These are phyloP conservation scores for Leptopilina syphax DNA, from an alignment of 2,888 invertebrate species.

Conservation along the genomic window DNA sequence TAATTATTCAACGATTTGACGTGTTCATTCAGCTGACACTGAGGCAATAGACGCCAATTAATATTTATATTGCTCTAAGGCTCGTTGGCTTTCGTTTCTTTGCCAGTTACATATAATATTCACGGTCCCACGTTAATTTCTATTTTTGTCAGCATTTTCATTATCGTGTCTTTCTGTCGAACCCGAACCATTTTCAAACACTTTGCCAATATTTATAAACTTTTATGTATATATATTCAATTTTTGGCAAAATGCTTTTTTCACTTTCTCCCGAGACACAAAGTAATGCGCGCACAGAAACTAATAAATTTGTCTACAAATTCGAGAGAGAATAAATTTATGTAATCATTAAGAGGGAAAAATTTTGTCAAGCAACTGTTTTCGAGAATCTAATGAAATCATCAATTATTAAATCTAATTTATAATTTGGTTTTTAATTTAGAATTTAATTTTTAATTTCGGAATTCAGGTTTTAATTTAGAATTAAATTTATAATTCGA, in stretches of 20 bases:
- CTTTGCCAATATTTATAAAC: background rate
- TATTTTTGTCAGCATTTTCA: constrained; percentile 23
- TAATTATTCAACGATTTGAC: constrained; percentile 9
- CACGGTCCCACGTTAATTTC: constrained; percentile 28
- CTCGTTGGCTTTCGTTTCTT: constrained; percentile 5
- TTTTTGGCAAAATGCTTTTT: background rate
- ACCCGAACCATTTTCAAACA: background rate
- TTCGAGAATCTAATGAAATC: too few species aligned
- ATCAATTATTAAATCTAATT: too few species aligned
- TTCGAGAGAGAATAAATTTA: too few species aligned
- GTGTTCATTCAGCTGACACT: constrained; percentile 17
- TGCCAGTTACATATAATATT: background rate
- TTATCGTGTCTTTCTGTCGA: constrained; percentile 5
- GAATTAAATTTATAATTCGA: too few species aligned
- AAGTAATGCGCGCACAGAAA: background rate
- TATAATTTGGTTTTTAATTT: too few species aligned
- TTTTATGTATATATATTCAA: background rate
- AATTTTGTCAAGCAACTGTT: too few species aligned
- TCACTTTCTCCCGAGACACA: background rate
- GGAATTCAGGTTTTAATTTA: too few species aligned
- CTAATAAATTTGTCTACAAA: constrained; percentile 2
- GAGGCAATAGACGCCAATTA: constrained; percentile 20
- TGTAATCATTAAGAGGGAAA: too few species aligned
- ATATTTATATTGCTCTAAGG: constrained; percentile 7
- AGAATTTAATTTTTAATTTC: too few species aligned